Evolutionary conservation across 1,140 invertebrate genomes (phyloP).

Genomic region (Pteromalus puparum): DNA sequence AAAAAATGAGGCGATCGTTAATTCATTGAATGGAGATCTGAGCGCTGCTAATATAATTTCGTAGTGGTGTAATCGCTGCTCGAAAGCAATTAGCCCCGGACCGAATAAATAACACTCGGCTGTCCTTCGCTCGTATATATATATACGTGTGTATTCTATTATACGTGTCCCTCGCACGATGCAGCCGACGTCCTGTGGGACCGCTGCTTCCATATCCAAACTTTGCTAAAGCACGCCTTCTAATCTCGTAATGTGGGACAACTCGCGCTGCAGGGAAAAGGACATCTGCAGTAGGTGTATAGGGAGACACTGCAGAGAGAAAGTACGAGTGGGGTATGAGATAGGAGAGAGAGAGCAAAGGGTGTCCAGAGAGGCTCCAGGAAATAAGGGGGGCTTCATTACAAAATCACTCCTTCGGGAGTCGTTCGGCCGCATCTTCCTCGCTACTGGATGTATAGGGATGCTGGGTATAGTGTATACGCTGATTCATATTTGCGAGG

Average conservation of each 20-base stretch:
- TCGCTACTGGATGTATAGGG: constrained; percentile 56
- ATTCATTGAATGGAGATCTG: not conserved
- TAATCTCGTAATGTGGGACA: constrained; percentile 46
- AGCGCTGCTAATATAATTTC: not conserved
- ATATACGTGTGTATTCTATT: constrained; percentile 11
- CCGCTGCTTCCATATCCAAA: constrained; percentile 12
- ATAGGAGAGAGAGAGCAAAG: constrained; percentile 51
- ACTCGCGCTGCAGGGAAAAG: not conserved
- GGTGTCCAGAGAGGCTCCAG: constrained; percentile 56
- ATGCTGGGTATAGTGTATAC: too few relatives aligned
- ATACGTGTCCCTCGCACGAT: not conserved
- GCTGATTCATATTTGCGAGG: constrained; percentile 31
- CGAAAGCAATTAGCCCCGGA: not conserved
- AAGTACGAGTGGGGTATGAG: not conserved
- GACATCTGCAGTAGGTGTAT: not conserved
- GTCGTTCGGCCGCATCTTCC: constrained; percentile 63
- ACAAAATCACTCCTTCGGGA: constrained; percentile 68
- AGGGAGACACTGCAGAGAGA: not conserved
- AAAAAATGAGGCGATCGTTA: not conserved
- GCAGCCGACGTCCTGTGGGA: constrained; percentile 15
- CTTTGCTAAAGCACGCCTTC: constrained; percentile 18
- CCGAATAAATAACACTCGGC: not conserved
- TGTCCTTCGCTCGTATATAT: too few relatives aligned
- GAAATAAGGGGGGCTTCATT: constrained; percentile 66
- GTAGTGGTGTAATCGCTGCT: too few relatives aligned